phyloP scores from a whole-genome alignment of 2,113 vertebrate genomes.

The Cryptoleucopteryx plumbea region DNA sequence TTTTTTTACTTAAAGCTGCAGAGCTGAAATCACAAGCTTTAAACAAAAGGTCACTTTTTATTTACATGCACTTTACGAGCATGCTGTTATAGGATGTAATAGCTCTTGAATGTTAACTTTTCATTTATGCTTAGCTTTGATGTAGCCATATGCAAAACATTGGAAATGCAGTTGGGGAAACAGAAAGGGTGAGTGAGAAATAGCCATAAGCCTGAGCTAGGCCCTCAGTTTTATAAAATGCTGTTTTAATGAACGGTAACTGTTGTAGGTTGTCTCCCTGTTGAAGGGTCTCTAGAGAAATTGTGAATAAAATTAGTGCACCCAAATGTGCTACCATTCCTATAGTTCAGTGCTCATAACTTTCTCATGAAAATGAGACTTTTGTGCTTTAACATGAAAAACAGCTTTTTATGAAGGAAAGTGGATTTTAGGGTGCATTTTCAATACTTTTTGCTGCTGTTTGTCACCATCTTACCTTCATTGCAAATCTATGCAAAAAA shows the following conservation, averaged over 20 bases:
- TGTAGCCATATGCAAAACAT: conserved; percentile 21
- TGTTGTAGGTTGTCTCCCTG: not conserved
- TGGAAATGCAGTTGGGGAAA: not conserved
- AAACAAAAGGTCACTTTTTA: not conserved
- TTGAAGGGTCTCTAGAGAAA: not conserved
- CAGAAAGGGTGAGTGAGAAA: not conserved
- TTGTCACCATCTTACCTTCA: not conserved
- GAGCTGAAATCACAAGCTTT: not conserved
- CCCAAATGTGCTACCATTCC: not conserved
- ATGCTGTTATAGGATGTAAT: not conserved
- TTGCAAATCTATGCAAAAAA: not conserved
- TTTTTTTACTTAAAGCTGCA: not conserved
- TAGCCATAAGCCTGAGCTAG: not conserved
- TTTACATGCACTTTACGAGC: not conserved
- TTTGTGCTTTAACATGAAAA: not conserved
- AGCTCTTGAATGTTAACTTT: not conserved
- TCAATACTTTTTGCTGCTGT: not conserved
- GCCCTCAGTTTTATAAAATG: not conserved
- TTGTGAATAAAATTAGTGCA: not conserved
- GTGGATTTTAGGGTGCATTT: not conserved
- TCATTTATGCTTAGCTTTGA: not conserved
- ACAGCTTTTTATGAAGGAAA: not conserved
- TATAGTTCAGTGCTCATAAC: not conserved
- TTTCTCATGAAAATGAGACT: not conserved
- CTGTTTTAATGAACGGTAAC: not conserved